Conservation (phyloP, 2,797 vertebrate species). For the Xyrichtys novacula region DNA sequence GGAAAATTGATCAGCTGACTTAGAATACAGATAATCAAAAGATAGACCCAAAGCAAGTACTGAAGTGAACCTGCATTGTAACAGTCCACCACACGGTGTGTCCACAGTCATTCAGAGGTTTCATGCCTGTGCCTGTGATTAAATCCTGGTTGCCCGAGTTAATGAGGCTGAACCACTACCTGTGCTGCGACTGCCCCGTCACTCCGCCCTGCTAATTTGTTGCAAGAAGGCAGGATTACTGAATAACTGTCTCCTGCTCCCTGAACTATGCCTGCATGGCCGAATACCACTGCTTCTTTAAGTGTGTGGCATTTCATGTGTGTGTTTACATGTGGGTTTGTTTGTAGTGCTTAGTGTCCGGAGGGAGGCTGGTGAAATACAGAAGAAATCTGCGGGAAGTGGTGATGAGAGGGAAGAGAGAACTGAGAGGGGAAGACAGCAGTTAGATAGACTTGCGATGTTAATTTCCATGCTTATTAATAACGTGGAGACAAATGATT, state of each 20-base stretch:
- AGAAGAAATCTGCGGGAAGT: slow-evolving; percentile 21
- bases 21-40: too few species aligned
- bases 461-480: slow-evolving; percentile 45
- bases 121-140: slow-evolving; percentile 45
- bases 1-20: too few species aligned
- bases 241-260: slow-evolving; percentile 29
- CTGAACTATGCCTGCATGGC: slow-evolving; percentile 27
- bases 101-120: slow-evolving; percentile 8
- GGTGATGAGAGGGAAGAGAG: slow-evolving; percentile 5
- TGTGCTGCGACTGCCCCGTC: slow-evolving; percentile 35
- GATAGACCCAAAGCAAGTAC: too few species aligned
- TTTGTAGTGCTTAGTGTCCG: not conserved
- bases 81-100: slow-evolving; percentile 4
- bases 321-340: slow-evolving; percentile 1
- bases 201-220: slow-evolving; percentile 25
- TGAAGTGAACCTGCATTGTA: too few species aligned
- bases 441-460: slow-evolving; percentile 7
- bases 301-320: slow-evolving; percentile 7
- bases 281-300: slow-evolving; percentile 6
- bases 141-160: slow-evolving; percentile 64
- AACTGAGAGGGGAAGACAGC: slow-evolving; percentile 16
- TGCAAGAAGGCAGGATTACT: slow-evolving; percentile 34
- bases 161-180: slow-evolving; percentile 64
- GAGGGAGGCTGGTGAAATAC: not conserved
- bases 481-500: slow-evolving; percentile 37